phyloP scores from a whole-genome alignment of 2,888 invertebrate species.

The Helicoverpa assulta region DNA sequence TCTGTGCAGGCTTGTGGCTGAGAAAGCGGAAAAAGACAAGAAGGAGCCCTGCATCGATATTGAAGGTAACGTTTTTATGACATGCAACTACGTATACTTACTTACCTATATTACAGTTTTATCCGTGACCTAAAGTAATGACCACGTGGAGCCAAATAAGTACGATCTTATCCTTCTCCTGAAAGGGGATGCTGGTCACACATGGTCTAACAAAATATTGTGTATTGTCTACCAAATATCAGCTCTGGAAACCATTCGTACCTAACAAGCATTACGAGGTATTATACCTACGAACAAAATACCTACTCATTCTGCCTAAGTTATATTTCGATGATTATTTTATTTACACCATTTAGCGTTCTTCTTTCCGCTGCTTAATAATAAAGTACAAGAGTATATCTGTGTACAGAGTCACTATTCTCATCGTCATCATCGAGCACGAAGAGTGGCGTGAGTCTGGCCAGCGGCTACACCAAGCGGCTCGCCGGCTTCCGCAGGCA shows the following conservation, averaged over 20 bases:
- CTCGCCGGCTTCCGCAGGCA: slow-evolving; percentile 76
- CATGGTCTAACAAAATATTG: too few relatives aligned
- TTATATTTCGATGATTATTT: too few relatives aligned
- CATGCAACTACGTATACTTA: too few relatives aligned
- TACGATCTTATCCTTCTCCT: background rate
- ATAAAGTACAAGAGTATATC: background rate
- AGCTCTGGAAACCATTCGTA: too few relatives aligned
- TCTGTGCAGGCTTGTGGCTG: slow-evolving; percentile 67
- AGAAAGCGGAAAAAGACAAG: slow-evolving; percentile 39
- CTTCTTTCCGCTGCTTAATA: too few relatives aligned
- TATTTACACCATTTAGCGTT: too few relatives aligned
- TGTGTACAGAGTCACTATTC: slow-evolving; percentile 75
- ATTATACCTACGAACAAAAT: background rate
- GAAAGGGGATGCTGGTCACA: too few relatives aligned
- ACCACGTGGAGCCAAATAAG: background rate
- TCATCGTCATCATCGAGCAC: slow-evolving; percentile 75
- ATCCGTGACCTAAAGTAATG: background rate
- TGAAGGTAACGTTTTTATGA: slow-evolving; percentile 64
- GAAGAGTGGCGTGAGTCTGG: slow-evolving; percentile 77
- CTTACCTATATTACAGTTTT: too few relatives aligned
- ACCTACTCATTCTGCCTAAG: too few relatives aligned
- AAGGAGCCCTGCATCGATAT: slow-evolving; percentile 59
- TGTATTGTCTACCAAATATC: too few relatives aligned
- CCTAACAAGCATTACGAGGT: background rate
- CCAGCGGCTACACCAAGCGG: slow-evolving; percentile 80